Conservation (phyloP, 2,797 vertebrate species). For the Xiphophorus birchmanni region DNA sequence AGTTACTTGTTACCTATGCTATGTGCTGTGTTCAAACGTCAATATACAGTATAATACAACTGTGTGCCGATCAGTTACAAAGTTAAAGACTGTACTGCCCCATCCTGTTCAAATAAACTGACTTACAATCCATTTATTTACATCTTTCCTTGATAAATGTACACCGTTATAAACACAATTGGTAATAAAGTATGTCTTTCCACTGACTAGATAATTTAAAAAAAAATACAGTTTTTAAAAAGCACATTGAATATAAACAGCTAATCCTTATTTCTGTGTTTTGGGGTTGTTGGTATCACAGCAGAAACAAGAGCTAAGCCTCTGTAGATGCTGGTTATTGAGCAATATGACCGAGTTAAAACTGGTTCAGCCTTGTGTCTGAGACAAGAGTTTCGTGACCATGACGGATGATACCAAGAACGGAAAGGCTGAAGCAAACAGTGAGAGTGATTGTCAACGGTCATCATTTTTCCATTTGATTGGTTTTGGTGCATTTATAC, state of each 20-base stretch:
- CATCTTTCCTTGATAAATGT: background rate
- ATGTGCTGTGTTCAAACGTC: slow-evolving; percentile 68
- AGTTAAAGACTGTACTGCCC: slow-evolving; percentile 69
- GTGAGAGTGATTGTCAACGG: background rate
- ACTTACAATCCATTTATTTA: slow-evolving; percentile 23
- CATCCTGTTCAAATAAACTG: slow-evolving; percentile 76
- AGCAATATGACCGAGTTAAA: background rate
- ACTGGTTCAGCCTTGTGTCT: background rate
- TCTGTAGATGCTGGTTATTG: background rate
- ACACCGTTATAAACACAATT: background rate
- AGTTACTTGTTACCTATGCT: slow-evolving; percentile 59
- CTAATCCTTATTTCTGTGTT: background rate
- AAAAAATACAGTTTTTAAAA: background rate
- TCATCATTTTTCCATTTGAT: background rate
- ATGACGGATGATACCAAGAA: background rate
- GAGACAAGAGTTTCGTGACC: background rate
- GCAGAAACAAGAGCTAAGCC: background rate
- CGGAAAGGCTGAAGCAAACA: background rate
- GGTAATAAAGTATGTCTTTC: background rate
- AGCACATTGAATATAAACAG: background rate
- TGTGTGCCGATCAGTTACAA: slow-evolving; percentile 63
- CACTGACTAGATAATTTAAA: background rate
- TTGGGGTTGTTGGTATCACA: background rate
- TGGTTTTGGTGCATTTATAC: background rate
- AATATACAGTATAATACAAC: slow-evolving; percentile 48